Conservation (phyloP, 2,797 vertebrate species). For the Alcedo atthis region DNA sequence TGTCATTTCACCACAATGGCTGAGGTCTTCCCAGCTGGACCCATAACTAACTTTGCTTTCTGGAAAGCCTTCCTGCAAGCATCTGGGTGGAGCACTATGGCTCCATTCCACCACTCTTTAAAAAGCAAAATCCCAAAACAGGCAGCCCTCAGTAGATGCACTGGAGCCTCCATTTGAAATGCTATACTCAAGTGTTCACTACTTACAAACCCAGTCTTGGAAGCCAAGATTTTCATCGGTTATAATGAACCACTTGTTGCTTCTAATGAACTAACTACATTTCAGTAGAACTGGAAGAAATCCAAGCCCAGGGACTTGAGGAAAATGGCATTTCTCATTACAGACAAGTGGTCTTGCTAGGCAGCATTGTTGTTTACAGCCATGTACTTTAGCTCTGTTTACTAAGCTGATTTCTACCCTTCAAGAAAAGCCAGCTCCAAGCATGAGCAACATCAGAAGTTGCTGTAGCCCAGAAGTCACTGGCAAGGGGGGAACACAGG, state of each 20-base stretch:
- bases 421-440: neutral
- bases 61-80: neutral
- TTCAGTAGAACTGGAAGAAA: conserved; percentile 30
- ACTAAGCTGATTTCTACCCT: neutral
- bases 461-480: neutral
- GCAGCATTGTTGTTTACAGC: neutral
- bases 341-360: neutral
- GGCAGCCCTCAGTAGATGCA: neutral
- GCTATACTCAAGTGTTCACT: neutral
- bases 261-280: neutral
- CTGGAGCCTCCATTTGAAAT: conserved; percentile 7
- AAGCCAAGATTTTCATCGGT: conserved; percentile 30
- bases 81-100: neutral
- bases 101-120: neutral
- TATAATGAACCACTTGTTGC: conserved; percentile 35
- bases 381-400: neutral
- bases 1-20: neutral
- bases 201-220: neutral
- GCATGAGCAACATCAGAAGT: rapidly evolving
- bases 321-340: neutral
- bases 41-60: neutral
- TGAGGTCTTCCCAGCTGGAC: neutral
- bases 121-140: neutral
- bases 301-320: neutral
- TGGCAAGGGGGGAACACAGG: neutral